Percentiles rank a stretch among this genome's conserved stretches.
Evolutionary conservation across 92 coral and sea anemone genomes (phyloP).

Genomic region (Hydrozoanthus gracilis): DNA sequence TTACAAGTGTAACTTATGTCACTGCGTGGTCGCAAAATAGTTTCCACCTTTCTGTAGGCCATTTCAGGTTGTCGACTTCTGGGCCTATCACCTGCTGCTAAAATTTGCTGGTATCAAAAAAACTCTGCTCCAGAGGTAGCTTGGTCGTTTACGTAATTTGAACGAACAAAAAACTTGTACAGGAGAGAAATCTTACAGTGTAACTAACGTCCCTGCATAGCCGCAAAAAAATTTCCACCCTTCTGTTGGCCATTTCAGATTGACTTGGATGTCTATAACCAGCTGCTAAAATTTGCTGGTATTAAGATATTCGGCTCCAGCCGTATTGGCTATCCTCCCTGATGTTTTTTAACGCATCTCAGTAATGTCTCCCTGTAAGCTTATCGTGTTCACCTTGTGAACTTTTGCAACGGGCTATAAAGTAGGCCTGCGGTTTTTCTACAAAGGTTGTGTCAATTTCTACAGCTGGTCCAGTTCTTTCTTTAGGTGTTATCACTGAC

Average conservation of each 20-base stretch:
- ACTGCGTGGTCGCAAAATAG: background rate
- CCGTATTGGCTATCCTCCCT: background rate
- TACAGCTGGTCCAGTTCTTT: background rate
- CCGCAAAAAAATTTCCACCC: constrained; percentile 18
- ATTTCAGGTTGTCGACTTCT: constrained; percentile 12
- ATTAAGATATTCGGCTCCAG: constrained; percentile 5
- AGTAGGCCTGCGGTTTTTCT: constrained; percentile 40
- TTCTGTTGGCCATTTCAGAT: constrained; percentile 38
- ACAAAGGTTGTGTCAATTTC: constrained; percentile 11
- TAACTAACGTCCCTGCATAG: background rate
- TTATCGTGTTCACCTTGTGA: constrained; percentile 14
- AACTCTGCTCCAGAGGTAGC: background rate
- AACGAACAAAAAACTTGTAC: too few species aligned
- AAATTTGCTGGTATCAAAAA: background rate
- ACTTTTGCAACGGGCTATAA: constrained; percentile 46
- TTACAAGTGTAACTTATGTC: too few species aligned
- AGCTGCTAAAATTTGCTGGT: background rate
- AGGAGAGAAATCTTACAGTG: too few species aligned
- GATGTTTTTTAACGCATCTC: constrained; percentile 20
- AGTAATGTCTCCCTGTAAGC: constrained; percentile 32
- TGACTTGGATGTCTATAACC: constrained; percentile 16
- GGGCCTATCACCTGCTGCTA: constrained; percentile 17
- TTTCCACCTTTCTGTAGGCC: constrained; percentile 37
- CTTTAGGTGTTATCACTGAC: background rate
- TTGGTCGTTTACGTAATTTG: too few species aligned